Evolutionary conservation across 2,113 vertebrate species (phyloP), one percentile per base, ranked within the genome.

Genomic region (Spermophilus dauricus): DNA sequence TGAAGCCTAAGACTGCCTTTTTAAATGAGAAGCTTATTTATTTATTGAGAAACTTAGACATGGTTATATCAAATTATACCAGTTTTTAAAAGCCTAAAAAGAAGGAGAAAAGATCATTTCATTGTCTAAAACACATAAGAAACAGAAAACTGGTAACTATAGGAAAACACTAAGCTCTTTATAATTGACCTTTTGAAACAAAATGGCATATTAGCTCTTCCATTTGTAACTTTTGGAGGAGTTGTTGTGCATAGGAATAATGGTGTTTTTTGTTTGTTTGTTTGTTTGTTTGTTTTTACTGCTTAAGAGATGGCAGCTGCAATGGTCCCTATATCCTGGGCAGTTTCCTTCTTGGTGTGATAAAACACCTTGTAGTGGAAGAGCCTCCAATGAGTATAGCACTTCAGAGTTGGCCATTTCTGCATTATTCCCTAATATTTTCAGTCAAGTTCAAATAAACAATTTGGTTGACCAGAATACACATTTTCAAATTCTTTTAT

Each of bases 81-180:
- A 93, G 70, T 63, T 86, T 89, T 86, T 70, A 30, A 69, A 87
- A 77, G 11, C 0, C 9, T 77, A 34, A 7, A 30, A 69, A 39
- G 82, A 76, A 22, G 26, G 12, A 34, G 63, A 65, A 78, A 80
- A n/a, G 32, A 65, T 34, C 48, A 77, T n/a, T 61, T 53, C 45
- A 69, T 51, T 84, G 18, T 65, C 26, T 91, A 83, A 69, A 77
- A 80, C 48, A 86, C 14, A 70, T 4, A 89, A 63, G 28, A 91
- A 78, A 11, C 30, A 95, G 83, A 87, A 94, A 94, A 87, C 10
- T 83, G 42, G 18, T 88, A 34, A 91, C 78, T 70, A 86, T 10
- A 56, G 69, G 65, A 83, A 78, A 83, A 83, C 16, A 9, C 39
- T 30, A 56, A 18, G 5, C 9, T 53, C 56, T 69, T 87, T 45